These are phyloP conservation scores for Henricia sp. DNA, from an alignment of 53 echinoderm and acorn worm species.

Conservation along the genomic window DNA sequence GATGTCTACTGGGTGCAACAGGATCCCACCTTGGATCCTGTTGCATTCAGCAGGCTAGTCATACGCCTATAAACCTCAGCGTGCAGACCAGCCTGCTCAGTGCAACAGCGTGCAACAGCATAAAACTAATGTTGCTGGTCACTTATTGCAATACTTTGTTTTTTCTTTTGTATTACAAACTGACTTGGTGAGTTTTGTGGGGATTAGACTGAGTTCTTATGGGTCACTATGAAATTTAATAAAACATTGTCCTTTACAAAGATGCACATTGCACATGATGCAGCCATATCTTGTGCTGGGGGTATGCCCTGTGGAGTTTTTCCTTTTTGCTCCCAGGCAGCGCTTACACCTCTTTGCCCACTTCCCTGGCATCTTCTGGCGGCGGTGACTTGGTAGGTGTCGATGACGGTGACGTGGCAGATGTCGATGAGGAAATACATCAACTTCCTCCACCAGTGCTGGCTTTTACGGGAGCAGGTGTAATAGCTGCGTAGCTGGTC, in stretches of 20 bases:
- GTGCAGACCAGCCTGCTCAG: no score
- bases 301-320: background rate
- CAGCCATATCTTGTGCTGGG: constrained; percentile 11
- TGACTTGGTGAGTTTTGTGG: no score
- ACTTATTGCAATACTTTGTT: no score
- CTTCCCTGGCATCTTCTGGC: background rate
- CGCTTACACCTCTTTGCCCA: constrained; percentile 4
- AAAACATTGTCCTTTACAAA: constrained; percentile 5
- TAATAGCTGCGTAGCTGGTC: constrained; percentile 48
- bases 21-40: no score
- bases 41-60: no score
- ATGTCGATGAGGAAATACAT: constrained; percentile 40
- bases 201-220: no score
- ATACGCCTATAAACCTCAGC: no score
- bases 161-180: no score
- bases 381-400: background rate
- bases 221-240: no score
- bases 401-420: background rate
- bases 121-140: no score
- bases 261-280: constrained; percentile 1
- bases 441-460: constrained; percentile 48
- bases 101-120: no score
- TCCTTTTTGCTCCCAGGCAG: background rate
- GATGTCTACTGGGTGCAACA: no score
- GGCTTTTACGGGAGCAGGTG: constrained; percentile 36